Evolutionary conservation across 2,113 vertebrate genomes (phyloP).

Genomic region (Sander lucioperca): DNA sequence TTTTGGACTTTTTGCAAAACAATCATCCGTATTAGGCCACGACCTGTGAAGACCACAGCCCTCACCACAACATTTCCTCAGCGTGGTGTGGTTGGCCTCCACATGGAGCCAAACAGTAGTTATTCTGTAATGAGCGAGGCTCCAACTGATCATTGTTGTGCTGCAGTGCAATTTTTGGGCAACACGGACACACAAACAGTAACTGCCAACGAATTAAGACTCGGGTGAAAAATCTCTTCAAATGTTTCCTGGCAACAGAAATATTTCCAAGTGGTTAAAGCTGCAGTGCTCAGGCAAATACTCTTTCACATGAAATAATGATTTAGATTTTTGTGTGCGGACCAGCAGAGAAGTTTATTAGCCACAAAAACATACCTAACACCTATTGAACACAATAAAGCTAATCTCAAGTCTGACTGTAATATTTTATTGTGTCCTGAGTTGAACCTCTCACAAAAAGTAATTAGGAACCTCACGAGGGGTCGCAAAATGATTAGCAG

Average conservation of each 20-base stretch:
- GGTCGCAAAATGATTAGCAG: neutral
- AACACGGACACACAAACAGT: slow-evolving; percentile 43
- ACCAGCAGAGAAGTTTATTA: slow-evolving; percentile 54
- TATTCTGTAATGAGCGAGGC: slow-evolving; percentile 59
- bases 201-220: slow-evolving; percentile 69
- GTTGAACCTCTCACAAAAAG: slow-evolving; percentile 34
- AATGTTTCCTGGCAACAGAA: slow-evolving; percentile 81
- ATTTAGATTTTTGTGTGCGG: slow-evolving; percentile 60
- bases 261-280: slow-evolving; percentile 81
- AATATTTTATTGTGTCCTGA: slow-evolving; percentile 37
- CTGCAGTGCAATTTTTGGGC: slow-evolving; percentile 60
- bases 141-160: slow-evolving; percentile 47
- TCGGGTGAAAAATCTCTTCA: slow-evolving; percentile 64
- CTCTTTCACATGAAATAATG: slow-evolving; percentile 54
- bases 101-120: slow-evolving; percentile 60
- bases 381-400: slow-evolving; percentile 51
- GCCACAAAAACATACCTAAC: slow-evolving; percentile 57
- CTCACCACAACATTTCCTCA: slow-evolving; percentile 33
- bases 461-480: neutral
- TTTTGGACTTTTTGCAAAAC: slow-evolving; percentile 11
- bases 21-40: slow-evolving; percentile 29
- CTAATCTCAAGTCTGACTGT: slow-evolving; percentile 21
- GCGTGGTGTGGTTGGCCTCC: slow-evolving; percentile 25
- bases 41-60: slow-evolving; percentile 13
- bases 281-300: slow-evolving; percentile 59